phyloP scores from a whole-genome alignment of 2,888 invertebrate genomes.

The Pseudococcus jackbeardsleyi region DNA sequence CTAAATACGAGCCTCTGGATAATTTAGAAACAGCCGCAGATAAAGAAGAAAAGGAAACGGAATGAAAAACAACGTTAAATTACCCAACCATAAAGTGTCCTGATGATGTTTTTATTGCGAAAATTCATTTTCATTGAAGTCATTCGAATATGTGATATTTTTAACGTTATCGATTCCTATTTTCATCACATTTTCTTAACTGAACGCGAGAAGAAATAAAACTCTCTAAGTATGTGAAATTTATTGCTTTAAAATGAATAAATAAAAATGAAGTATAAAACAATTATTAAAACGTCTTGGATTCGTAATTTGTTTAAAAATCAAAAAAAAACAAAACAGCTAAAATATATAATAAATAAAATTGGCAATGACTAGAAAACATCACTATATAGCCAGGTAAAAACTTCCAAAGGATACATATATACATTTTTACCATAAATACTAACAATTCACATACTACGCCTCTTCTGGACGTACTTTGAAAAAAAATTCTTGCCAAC shows the following conservation, averaged over 20 bases:
- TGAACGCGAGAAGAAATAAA: background rate
- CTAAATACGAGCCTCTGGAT: conserved; percentile 67
- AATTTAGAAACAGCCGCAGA: background rate
- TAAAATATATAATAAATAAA: conserved; percentile 29
- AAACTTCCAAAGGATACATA: conserved; percentile 15
- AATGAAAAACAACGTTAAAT: background rate
- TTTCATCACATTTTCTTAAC: background rate
- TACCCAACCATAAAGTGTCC: background rate
- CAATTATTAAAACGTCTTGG: conserved; percentile 45
- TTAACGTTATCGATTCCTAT: background rate
- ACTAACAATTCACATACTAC: background rate
- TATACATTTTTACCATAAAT: conserved; percentile 13
- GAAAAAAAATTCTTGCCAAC: conserved; percentile 26
- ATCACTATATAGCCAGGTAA: conserved; percentile 57
- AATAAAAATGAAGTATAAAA: conserved; percentile 56
- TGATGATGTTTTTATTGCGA: too few species aligned
- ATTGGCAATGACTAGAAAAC: conserved; percentile 59
- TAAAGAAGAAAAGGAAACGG: conserved; percentile 2
- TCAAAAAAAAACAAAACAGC: conserved; percentile 36
- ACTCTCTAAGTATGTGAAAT: conserved; percentile 26
- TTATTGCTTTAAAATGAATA: conserved; percentile 51
- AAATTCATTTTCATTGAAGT: background rate
- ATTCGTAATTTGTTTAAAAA: conserved; percentile 37
- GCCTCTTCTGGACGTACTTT: background rate
- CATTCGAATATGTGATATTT: conserved; percentile 12